Percentiles rank a stretch among this genome's conserved stretches.
Conservation (phyloP, 2,888 invertebrate genomes). For the Gerosis bhagava region DNA sequence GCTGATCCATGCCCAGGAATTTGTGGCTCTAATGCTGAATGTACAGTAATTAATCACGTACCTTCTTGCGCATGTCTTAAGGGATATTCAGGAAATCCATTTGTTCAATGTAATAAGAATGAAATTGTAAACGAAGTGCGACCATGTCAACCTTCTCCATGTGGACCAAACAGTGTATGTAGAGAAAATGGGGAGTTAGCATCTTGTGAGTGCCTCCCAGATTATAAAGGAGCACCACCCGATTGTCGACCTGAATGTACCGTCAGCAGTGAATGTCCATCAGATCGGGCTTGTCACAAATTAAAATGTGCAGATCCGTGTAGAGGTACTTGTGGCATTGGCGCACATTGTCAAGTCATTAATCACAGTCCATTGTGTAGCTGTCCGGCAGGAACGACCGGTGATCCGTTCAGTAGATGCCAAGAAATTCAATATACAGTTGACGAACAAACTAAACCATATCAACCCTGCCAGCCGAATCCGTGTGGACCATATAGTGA, state of each 20-base stretch:
- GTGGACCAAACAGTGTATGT: slow-evolving; percentile 90
- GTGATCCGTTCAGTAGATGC: slow-evolving; percentile 85
- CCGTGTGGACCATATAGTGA: slow-evolving; percentile 93
- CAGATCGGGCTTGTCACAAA: slow-evolving; percentile 88
- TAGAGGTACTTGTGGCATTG: slow-evolving; percentile 87
- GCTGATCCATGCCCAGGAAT: slow-evolving; percentile 93
- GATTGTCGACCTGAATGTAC: slow-evolving; percentile 90
- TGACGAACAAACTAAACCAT: slow-evolving; percentile 46
- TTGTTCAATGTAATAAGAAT: slow-evolving; percentile 61
- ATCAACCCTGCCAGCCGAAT: slow-evolving; percentile 87
- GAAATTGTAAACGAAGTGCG: slow-evolving; percentile 62
- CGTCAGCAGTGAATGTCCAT: slow-evolving; percentile 89
- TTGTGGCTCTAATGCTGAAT: slow-evolving; percentile 92
- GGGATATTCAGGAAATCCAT: slow-evolving; percentile 89
- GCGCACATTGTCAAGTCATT: slow-evolving; percentile 88
- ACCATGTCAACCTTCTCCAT: slow-evolving; percentile 89
- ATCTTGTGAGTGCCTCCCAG: slow-evolving; percentile 87
- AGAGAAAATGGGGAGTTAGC: slow-evolving; percentile 88
- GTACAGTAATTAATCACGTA: slow-evolving; percentile 92
- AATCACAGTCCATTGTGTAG: slow-evolving; percentile 92
- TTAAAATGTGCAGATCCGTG: slow-evolving; percentile 92
- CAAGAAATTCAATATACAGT: slow-evolving; percentile 51
- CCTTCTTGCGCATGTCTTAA: slow-evolving; percentile 91
- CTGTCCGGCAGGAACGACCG: slow-evolving; percentile 85
- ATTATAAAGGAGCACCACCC: slow-evolving; percentile 87